Conservation (phyloP, 2,888 invertebrate genomes). For the Sisyra nigra region DNA sequence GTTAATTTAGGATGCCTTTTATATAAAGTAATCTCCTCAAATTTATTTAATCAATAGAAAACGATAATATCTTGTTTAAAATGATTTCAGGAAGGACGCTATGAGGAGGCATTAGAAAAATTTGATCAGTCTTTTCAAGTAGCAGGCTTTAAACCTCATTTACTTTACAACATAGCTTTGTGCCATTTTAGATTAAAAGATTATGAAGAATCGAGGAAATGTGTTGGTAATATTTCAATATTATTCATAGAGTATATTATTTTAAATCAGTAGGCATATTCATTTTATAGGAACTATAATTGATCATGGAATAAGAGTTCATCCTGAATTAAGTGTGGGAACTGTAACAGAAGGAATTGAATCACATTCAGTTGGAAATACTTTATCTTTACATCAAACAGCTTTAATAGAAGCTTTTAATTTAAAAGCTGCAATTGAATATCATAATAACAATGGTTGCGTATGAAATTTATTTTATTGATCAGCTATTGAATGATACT, state of each 20-base stretch:
- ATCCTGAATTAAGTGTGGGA: conserved; percentile 93
- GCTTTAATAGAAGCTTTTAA: conserved; percentile 97
- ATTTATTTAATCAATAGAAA: background rate
- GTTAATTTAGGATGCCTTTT: conserved; percentile 90
- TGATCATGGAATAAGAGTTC: conserved; percentile 87
- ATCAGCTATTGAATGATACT: background rate
- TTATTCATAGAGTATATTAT: conserved; percentile 1
- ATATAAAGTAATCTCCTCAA: conserved; percentile 55
- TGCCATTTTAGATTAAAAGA: conserved; percentile 91
- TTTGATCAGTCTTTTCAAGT: conserved; percentile 78
- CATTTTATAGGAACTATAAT: conserved; percentile 60
- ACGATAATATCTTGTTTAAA: background rate
- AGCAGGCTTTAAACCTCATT: conserved; percentile 75
- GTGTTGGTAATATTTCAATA: conserved; percentile 46
- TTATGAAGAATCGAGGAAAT: conserved; percentile 81
- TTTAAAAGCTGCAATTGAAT: conserved; percentile 95
- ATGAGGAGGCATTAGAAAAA: conserved; percentile 80
- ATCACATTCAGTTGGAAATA: conserved; percentile 92
- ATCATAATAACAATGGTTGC: conserved; percentile 68
- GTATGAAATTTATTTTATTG: background rate
- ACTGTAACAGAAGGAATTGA: conserved; percentile 89
- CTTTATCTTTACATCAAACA: conserved; percentile 83
- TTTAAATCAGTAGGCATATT: no score
- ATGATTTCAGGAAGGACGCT: conserved; percentile 52
- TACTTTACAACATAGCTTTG: conserved; percentile 90